Conservation (phyloP, 2,113 vertebrate genomes). For the Melanerpes formicivorus region DNA sequence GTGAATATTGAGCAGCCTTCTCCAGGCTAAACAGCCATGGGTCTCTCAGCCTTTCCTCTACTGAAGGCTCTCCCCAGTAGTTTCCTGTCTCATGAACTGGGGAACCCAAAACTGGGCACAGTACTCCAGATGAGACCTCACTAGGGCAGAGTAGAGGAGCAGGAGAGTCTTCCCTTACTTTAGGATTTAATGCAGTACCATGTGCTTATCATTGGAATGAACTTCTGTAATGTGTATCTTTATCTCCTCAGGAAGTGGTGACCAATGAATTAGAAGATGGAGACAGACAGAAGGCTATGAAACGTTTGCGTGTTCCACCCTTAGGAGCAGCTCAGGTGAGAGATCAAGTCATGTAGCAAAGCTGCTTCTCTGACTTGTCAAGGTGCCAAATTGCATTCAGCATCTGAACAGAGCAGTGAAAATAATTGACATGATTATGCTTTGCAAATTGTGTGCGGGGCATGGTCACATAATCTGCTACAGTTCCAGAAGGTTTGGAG, state of each 20-base stretch:
- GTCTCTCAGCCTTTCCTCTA: no score
- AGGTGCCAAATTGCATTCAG: background rate
- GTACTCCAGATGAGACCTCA: no score
- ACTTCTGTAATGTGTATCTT: background rate
- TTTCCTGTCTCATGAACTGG: no score
- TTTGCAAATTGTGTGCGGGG: background rate
- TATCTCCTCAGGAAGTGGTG: conserved; percentile 85
- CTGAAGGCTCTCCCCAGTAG: no score
- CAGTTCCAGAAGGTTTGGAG: background rate
- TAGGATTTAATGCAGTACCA: background rate
- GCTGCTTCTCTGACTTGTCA: background rate
- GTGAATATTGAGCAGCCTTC: no score
- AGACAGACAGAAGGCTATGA: conserved; percentile 98
- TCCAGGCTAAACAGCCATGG: no score
- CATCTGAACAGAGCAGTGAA: background rate
- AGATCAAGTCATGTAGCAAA: background rate
- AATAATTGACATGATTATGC: background rate
- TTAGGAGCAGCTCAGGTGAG: conserved; percentile 96
- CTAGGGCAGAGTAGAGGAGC: no score
- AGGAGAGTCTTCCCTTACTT: background rate
- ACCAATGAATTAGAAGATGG: conserved; percentile 97
- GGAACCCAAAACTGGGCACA: no score
- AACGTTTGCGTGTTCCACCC: conserved; percentile 95
- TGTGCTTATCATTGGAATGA: background rate
- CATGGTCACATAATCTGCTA: background rate